phyloP scores from a whole-genome alignment of 37 sponge, comb jelly and placozoan species.

The Beroe forskalii region DNA sequence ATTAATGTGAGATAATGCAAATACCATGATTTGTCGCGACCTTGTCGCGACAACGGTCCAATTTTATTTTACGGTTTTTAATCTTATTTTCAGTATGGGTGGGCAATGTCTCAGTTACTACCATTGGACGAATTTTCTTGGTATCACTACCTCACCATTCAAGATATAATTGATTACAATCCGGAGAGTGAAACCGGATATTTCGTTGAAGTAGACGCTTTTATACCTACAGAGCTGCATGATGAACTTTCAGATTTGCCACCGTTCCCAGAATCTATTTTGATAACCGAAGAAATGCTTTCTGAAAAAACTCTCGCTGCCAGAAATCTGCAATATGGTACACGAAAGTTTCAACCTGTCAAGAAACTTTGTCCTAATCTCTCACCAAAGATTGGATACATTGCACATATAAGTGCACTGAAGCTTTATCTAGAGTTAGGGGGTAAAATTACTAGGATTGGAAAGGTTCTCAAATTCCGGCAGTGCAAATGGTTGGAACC shows the following conservation, averaged over 20 bases:
- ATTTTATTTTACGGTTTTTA: too few species aligned
- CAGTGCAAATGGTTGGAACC: not conserved
- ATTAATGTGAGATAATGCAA: too few species aligned
- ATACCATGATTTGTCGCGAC: too few species aligned
- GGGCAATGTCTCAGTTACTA: not conserved
- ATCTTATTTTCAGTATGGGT: slow-evolving; percentile 44
- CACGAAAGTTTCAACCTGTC: not conserved
- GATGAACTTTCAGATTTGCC: not conserved
- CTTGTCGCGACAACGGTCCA: too few species aligned
- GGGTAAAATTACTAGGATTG: not conserved
- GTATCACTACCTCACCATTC: not conserved
- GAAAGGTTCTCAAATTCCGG: not conserved
- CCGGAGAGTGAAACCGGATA: not conserved
- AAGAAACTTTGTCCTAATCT: not conserved
- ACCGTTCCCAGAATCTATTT: not conserved
- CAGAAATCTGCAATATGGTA: not conserved
- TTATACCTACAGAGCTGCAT: not conserved
- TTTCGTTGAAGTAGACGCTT: not conserved
- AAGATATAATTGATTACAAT: not conserved
- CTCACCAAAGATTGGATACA: not conserved
- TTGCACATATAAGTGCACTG: not conserved
- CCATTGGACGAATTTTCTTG: not conserved
- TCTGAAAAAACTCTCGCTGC: not conserved
- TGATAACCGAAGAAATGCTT: not conserved
- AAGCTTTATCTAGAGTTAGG: not conserved